A percentile compares a stretch with the other conserved stretches of the same genome.
These are phyloP conservation scores for Branchellion lobata DNA, from an alignment of 2,888 invertebrate genomes.

Conservation along the genomic window DNA sequence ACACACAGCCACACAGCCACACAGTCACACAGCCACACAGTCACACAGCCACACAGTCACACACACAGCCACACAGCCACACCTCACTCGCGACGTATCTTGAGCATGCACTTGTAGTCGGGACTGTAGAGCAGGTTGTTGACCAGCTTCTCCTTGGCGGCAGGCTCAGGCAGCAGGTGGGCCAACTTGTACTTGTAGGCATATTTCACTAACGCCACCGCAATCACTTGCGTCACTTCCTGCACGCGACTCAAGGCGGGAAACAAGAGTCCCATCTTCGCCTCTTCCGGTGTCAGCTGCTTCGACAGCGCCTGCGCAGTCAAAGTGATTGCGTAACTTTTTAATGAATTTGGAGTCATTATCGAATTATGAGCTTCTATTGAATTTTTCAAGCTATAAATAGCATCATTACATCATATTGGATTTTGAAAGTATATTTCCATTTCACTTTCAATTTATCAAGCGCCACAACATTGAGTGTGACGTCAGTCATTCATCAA, in stretches of 20 bases:
- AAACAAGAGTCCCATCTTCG: constrained; percentile 82
- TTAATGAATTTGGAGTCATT: too few relatives aligned
- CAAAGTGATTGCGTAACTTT: too few relatives aligned
- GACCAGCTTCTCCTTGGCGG: constrained; percentile 64
- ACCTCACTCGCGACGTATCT: neutral
- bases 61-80: neutral
- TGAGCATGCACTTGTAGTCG: constrained; percentile 61
- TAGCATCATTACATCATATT: neutral
- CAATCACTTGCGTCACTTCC: constrained; percentile 82
- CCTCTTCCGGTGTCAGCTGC: constrained; percentile 76
- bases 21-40: too few relatives aligned
- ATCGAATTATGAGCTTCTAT: too few relatives aligned
- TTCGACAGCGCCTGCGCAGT: constrained; percentile 69
- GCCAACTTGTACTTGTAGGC: constrained; percentile 69
- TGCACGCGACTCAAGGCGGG: constrained; percentile 82
- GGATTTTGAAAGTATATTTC: too few relatives aligned
- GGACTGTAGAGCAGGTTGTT: constrained; percentile 54
- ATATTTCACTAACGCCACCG: constrained; percentile 75
- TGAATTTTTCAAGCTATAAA: neutral
- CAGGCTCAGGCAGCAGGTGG: constrained; percentile 64
- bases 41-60: neutral
- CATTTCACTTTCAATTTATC: too few relatives aligned
- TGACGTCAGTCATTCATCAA: too few relatives aligned
- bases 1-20: too few relatives aligned
- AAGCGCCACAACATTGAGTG: too few relatives aligned